A percentile compares a stretch with the other conserved stretches of the same genome.
Evolutionary conservation across 2,797 vertebrate species (phyloP).

Genomic region (Karalla daura): DNA sequence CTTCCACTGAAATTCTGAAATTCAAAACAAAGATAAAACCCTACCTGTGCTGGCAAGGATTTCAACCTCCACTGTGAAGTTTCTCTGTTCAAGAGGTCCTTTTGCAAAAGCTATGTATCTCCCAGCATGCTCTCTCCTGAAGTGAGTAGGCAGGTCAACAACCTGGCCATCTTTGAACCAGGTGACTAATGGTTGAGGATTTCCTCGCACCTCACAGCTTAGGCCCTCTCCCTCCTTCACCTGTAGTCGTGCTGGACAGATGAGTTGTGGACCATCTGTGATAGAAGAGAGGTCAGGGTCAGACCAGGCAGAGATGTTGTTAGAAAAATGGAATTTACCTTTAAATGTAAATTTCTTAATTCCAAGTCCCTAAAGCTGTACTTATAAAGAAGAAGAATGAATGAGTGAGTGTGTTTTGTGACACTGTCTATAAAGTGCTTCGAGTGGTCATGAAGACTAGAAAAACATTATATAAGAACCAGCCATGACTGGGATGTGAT

Average conservation of each 20-base stretch:
- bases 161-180: conserved; percentile 60
- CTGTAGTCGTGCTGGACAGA: conserved; percentile 36
- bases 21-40: background rate
- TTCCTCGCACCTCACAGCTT: conserved; percentile 58
- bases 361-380: too few relatives aligned
- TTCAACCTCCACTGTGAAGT: conserved; percentile 64
- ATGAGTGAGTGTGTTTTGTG: too few relatives aligned
- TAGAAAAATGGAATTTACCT: background rate
- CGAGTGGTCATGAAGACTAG: too few relatives aligned
- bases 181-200: conserved; percentile 59
- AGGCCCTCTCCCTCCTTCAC: conserved; percentile 50
- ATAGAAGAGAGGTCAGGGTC: background rate
- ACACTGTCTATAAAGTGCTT: too few relatives aligned
- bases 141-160: conserved; percentile 35
- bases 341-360: too few relatives aligned
- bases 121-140: conserved; percentile 51
- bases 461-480: too few relatives aligned
- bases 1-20: too few relatives aligned
- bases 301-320: background rate
- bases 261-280: conserved; percentile 59
- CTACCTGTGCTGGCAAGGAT: conserved; percentile 47
- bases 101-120: conserved; percentile 45
- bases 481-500: too few relatives aligned
- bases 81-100: conserved; percentile 26
- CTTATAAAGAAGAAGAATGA: background rate